Conservation (phyloP, 2,888 invertebrate genomes). For the Euproctis similis region DNA sequence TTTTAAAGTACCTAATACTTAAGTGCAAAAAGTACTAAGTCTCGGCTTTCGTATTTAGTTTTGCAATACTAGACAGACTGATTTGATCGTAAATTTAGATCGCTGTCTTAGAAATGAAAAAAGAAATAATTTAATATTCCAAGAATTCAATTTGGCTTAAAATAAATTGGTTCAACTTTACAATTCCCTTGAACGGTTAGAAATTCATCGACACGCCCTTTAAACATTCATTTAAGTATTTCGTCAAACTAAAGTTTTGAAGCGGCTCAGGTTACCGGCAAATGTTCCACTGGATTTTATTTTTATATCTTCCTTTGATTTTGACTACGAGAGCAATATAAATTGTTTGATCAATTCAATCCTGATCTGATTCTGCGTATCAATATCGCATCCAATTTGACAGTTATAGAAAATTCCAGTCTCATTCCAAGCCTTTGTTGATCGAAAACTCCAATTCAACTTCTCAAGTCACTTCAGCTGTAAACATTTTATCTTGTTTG, state of each 20-base stretch:
- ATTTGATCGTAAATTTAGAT: too few species aligned
- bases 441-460: slow-evolving; percentile 16
- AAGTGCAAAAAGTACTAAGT: too few species aligned
- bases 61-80: too few species aligned
- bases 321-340: slow-evolving; percentile 16
- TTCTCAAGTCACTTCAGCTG: slow-evolving; percentile 8
- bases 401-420: slow-evolving; percentile 15
- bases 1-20: too few species aligned
- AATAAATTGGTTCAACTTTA: slow-evolving; percentile 11
- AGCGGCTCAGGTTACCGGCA: slow-evolving; percentile 6
- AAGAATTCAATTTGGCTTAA: slow-evolving; percentile 16
- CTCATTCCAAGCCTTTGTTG: slow-evolving; percentile 11
- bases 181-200: slow-evolving; percentile 13
- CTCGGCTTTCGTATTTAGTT: too few species aligned
- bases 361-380: slow-evolving; percentile 9
- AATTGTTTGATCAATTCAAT: slow-evolving; percentile 15
- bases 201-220: slow-evolving; percentile 14
- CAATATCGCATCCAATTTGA: slow-evolving; percentile 16
- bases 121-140: too few species aligned
- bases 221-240: slow-evolving; percentile 10
- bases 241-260: slow-evolving; percentile 13
- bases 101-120: too few species aligned
- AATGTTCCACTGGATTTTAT: slow-evolving; percentile 1
- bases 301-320: slow-evolving; percentile 14
- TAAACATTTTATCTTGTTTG: slow-evolving; percentile 12